Evolutionary conservation across 2,888 invertebrate genomes (phyloP).

Genomic region (Stomorhina lunata): DNA sequence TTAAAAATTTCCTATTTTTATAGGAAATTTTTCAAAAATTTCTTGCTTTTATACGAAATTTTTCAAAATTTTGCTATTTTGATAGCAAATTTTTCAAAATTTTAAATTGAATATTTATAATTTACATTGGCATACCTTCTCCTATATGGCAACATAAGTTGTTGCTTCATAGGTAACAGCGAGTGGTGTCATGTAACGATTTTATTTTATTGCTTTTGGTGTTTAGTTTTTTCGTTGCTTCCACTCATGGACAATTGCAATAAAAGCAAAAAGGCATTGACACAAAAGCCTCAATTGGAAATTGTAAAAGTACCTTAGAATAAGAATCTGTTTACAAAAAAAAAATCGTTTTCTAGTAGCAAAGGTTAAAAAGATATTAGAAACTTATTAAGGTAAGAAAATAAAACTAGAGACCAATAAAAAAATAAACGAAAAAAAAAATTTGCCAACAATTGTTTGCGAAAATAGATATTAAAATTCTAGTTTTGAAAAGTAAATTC

Average conservation of each 20-base stretch:
- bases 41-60: too few species aligned
- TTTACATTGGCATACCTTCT: slow-evolving; percentile 21
- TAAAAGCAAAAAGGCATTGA: slow-evolving; percentile 70
- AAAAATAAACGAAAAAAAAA: too few species aligned
- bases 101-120: not conserved
- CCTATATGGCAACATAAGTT: slow-evolving; percentile 5
- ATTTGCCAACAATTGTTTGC: not conserved
- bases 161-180: too few species aligned
- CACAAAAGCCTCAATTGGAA: slow-evolving; percentile 74
- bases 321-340: not conserved
- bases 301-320: slow-evolving; percentile 48
- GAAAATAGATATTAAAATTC: not conserved
- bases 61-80: too few species aligned
- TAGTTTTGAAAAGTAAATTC: not conserved
- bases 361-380: slow-evolving; percentile 62
- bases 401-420: slow-evolving; percentile 15
- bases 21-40: too few species aligned
- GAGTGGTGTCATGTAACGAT: slow-evolving; percentile 39
- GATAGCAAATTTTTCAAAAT: too few species aligned
- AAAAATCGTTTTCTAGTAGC: slow-evolving; percentile 7
- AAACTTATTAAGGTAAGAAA: slow-evolving; percentile 56
- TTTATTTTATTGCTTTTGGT: slow-evolving; percentile 52
- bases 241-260: slow-evolving; percentile 65
- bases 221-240: slow-evolving; percentile 66
- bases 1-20: too few species aligned